These are phyloP conservation scores for Stichodactyla helianthus DNA, from an alignment of 64 coral and sea anemone species.

Conservation along the genomic window DNA sequence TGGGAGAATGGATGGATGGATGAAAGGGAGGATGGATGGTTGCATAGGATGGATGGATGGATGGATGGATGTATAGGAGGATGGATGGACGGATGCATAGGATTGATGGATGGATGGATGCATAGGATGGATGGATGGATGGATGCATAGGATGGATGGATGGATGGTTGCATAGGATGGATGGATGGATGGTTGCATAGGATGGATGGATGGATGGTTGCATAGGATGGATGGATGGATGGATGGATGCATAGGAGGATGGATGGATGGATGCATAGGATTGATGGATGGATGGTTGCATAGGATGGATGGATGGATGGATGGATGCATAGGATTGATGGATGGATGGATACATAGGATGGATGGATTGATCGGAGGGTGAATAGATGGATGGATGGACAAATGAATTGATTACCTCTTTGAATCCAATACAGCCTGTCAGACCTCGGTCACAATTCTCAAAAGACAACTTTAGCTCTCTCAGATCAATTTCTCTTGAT, in stretches of 20 bases:
- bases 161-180: not conserved
- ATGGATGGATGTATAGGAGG: not conserved
- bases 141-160: no score
- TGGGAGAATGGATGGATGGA: not conserved
- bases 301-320: no score
- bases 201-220: no score
- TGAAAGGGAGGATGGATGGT: not conserved
- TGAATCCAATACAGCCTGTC: constrained; percentile 37
- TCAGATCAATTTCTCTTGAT: constrained; percentile 17
- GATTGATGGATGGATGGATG: no score
- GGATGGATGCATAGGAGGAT: no score
- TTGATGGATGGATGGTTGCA: no score
- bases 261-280: not conserved
- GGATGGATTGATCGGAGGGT: no score
- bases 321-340: not conserved
- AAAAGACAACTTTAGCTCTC: constrained; percentile 56
- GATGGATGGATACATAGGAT: no score
- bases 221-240: not conserved
- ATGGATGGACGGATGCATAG: not conserved
- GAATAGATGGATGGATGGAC: not conserved
- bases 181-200: not conserved
- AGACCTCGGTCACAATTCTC: constrained; percentile 53
- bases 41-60: no score
- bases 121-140: no score
- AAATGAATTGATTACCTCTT: constrained; percentile 30